Conservation (phyloP, 2,113 vertebrate species). For the Passer domesticus region DNA sequence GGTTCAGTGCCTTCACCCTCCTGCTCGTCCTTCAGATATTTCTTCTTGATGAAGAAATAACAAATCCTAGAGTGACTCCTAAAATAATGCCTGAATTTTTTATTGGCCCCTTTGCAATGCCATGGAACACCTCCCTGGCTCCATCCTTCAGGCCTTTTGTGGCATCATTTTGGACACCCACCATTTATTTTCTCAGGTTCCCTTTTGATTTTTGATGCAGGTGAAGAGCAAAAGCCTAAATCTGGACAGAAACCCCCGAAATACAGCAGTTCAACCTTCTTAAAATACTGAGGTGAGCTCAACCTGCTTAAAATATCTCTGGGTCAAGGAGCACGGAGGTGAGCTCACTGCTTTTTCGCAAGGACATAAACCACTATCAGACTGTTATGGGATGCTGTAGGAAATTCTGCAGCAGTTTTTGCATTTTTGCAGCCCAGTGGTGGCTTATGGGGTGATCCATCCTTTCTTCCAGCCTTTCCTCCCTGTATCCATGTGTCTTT, state of each 20-base stretch:
- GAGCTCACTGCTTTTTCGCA: constrained; percentile 61
- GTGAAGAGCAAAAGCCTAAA: constrained; percentile 58
- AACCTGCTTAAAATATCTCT: constrained; percentile 55
- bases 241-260: background rate
- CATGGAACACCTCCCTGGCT: accelerated
- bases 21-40: background rate
- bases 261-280: background rate
- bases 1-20: background rate
- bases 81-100: background rate
- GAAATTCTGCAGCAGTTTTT: constrained; percentile 21
- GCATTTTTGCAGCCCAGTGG: constrained; percentile 19
- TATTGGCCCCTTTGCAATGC: background rate
- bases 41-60: background rate
- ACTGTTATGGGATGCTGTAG: constrained; percentile 40
- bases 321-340: constrained; percentile 42
- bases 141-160: background rate
- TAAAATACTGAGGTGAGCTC: constrained; percentile 52
- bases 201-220: background rate
- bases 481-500: background rate
- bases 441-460: background rate
- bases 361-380: constrained; percentile 46
- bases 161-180: background rate
- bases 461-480: background rate
- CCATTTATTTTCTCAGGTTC: background rate
- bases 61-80: background rate